These are phyloP conservation scores for Ammodytes dubius DNA, from an alignment of 2,113 vertebrate genomes.

Conservation along the genomic window DNA sequence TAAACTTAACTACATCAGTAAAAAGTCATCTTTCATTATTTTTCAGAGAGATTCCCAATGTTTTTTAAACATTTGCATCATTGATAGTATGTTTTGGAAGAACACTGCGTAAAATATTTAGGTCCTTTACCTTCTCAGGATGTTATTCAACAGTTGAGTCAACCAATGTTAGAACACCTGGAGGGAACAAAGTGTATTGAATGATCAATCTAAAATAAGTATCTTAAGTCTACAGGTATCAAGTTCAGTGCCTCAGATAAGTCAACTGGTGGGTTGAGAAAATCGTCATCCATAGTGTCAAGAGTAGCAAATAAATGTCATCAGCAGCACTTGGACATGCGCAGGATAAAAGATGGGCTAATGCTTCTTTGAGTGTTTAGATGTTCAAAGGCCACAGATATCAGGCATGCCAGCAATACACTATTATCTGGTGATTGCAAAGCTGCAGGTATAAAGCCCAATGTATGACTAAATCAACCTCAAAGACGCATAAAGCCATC, in stretches of 20 bases:
- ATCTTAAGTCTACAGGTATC: rapidly evolving
- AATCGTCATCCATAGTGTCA: conserved; percentile 81
- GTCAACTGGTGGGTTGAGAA: conserved; percentile 76
- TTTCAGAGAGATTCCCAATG: conserved; percentile 98
- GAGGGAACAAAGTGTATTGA: not conserved
- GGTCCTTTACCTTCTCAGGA: not conserved
- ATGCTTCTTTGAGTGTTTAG: conserved; percentile 28
- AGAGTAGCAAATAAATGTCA: conserved; percentile 89
- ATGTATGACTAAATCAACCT: not conserved
- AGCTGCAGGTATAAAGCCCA: not conserved
- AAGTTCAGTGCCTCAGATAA: conserved; percentile 77
- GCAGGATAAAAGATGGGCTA: not conserved
- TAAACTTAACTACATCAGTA: conserved; percentile 87
- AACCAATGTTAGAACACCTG: not conserved
- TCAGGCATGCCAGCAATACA: no score
- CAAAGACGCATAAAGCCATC: conserved; percentile 26
- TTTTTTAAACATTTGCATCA: conserved; percentile 85
- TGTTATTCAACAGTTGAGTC: rapidly evolving
- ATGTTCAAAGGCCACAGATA: not conserved
- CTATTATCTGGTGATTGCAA: no score
- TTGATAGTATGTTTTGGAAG: conserved; percentile 66
- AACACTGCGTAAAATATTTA: rapidly evolving
- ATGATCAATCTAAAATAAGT: rapidly evolving
- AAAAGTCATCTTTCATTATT: conserved; percentile 83
- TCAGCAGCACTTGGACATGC: conserved; percentile 69